A percentile compares a stretch with the other conserved stretches of the same genome.
Conservation (phyloP, 2,113 vertebrate genomes). For the Bos taurus region DNA sequence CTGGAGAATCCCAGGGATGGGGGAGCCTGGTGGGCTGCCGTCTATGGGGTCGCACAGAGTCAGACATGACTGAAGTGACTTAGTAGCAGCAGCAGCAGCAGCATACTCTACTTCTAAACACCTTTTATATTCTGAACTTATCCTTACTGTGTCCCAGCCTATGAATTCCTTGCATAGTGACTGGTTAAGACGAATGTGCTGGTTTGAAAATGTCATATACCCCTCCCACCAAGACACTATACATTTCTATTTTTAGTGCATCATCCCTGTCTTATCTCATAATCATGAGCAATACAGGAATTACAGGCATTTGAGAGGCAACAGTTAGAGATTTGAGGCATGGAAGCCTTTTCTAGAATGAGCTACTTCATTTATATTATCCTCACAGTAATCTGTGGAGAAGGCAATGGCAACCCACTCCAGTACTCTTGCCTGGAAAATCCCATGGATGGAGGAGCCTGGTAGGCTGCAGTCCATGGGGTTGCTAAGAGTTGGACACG, state of each 20-base stretch:
- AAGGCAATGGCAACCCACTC: background rate
- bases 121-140: background rate
- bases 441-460: background rate
- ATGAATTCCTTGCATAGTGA: background rate
- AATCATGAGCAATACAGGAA: background rate
- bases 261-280: background rate
- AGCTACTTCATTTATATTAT: background rate
- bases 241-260: background rate
- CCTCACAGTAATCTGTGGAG: background rate
- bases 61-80: too few relatives aligned
- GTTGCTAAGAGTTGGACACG: rapidly evolving
- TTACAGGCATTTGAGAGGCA: background rate
- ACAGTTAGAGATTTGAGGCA: background rate
- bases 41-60: too few relatives aligned
- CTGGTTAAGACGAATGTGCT: background rate
- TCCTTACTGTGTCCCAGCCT: background rate
- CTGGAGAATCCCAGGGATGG: too few relatives aligned
- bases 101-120: background rate
- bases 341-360: background rate
- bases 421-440: background rate
- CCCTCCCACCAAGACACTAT: background rate
- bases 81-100: too few relatives aligned
- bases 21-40: too few relatives aligned
- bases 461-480: background rate
- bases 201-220: background rate